Percentiles rank a stretch among this genome's conserved stretches.
These are phyloP conservation scores for Telmatochromis sp. DNA, from an alignment of 2,113 vertebrate species.

Conservation along the genomic window DNA sequence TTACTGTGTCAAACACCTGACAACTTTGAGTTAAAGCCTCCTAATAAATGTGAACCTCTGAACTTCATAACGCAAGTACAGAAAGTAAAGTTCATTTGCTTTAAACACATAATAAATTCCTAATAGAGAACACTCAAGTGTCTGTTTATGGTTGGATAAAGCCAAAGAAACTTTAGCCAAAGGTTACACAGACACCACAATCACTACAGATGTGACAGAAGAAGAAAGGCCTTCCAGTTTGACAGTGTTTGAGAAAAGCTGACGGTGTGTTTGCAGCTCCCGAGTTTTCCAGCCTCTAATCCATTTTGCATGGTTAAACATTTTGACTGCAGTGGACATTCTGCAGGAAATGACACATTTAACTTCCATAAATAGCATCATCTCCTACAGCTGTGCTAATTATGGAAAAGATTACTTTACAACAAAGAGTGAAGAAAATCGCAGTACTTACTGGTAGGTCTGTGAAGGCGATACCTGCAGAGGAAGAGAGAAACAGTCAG, in stretches of 20 bases:
- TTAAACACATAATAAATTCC: background rate
- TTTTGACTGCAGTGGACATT: background rate
- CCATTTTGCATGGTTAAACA: background rate
- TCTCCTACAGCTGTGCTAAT: background rate
- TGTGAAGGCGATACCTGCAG: slow-evolving; percentile 94
- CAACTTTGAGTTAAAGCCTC: background rate
- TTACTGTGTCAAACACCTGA: background rate
- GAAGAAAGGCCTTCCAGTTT: background rate
- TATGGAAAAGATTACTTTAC: background rate
- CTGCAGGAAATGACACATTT: background rate
- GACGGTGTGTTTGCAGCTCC: background rate
- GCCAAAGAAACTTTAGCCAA: background rate
- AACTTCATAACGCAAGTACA: background rate
- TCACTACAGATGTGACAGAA: background rate
- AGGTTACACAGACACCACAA: background rate
- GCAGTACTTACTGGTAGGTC: slow-evolving; percentile 92
- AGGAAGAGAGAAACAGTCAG: slow-evolving; percentile 10
- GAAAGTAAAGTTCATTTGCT: background rate
- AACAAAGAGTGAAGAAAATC: background rate
- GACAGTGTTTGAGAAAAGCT: background rate
- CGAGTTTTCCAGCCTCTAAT: background rate
- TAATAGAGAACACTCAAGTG: background rate
- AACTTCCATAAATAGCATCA: background rate
- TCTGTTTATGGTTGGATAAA: background rate
- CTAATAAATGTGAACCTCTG: background rate